Evolutionary conservation across 2,797 vertebrate species (phyloP), one percentile per base, ranked within the genome.

Genomic region (Crenuchus spilurus): DNA sequence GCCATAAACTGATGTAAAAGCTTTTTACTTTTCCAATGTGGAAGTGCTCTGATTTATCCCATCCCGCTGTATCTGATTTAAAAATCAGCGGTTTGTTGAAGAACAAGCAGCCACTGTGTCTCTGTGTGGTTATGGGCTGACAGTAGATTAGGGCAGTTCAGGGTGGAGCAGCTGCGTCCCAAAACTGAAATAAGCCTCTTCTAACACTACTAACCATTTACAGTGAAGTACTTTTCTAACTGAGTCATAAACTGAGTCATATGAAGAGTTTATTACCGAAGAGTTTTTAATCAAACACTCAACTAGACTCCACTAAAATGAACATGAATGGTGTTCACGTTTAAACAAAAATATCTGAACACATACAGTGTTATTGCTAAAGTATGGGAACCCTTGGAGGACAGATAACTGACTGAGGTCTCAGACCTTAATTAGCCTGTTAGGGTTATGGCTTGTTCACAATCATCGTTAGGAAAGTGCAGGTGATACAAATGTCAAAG

Each of bases 41-140:
- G 60, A 76, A 61, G 57, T 54, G 31, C 64, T 42, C 61, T 79
- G 72, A 76, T 74, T 76, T 48, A 76, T 67, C 54, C 30, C 20
- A 61, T 55, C 68, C 41, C 64, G 35, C 22, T 52, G 61, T 66
- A 65, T 51, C 65, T 72, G 65, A 66, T 71, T 72, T 61, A 72
- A 75, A n/a, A 57, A 64, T 73, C 58, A 55, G 70, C 35, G 54
- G 61, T 73, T 61, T 60, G 69, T 67, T 54, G 46, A 67, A 77
- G 67, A 62, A 66, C 41, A 68, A 62, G 66, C 61, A 58, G 71
- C 52, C 54, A 55, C 57, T 63, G 64, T 63, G 63, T 65, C 18
- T 30, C 10, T 18, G 13, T 60, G 66, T 70, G 76, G 76, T 70
- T 58, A 22, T 1, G 10, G 44, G 30, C 70, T 63, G 66, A 73